Evolutionary conservation across 2,113 vertebrate species (phyloP).

Genomic region (Rhadina sibilatrix): DNA sequence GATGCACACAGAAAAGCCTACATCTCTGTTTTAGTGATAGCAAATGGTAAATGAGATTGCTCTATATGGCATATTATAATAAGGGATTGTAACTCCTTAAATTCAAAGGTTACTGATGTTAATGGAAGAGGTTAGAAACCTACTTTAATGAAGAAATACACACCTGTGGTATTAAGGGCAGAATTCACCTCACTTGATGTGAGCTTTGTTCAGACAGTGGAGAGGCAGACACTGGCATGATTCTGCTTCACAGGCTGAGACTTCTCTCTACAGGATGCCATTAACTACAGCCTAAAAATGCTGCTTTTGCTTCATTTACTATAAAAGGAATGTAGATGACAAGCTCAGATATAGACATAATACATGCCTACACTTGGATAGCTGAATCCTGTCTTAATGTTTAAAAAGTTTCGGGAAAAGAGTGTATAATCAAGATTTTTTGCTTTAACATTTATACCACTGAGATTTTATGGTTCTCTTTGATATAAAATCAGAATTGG

Average conservation of each 20-base stretch:
- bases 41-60: rapidly evolving
- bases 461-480: background rate
- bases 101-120: background rate
- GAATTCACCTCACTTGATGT: background rate
- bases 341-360: background rate
- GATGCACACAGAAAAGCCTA: background rate
- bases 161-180: background rate
- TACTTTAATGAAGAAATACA: background rate
- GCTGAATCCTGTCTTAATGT: background rate
- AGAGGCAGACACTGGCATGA: background rate
- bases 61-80: background rate
- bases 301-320: background rate
- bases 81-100: background rate
- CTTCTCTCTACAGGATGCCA: background rate
- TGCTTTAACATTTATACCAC: background rate
- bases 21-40: background rate
- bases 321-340: background rate
- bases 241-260: background rate
- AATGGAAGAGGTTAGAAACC: background rate
- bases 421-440: background rate
- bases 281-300: background rate
- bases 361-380: background rate
- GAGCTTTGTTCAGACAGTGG: background rate
- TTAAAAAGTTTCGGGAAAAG: background rate
- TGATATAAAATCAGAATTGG: background rate